Evolutionary conservation across 1,140 invertebrate species (phyloP).

Genomic region (Trichoplusia ni): DNA sequence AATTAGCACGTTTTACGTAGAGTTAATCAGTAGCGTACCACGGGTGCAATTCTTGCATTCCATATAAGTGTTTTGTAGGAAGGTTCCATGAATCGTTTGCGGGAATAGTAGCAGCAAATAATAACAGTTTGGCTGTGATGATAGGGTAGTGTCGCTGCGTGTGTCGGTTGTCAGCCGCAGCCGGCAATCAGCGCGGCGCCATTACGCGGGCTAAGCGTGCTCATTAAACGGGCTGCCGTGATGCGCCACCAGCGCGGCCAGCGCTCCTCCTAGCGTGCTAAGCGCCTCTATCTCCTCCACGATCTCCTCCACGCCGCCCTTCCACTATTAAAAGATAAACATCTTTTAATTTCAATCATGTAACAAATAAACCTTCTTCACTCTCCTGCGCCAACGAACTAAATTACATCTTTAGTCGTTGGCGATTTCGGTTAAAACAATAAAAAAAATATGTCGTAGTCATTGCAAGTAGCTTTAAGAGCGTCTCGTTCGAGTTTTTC

Average conservation of each 20-base stretch:
- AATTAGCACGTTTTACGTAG: background rate
- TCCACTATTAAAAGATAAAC: slow-evolving; percentile 40
- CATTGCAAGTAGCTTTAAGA: too few relatives aligned
- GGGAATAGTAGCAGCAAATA: slow-evolving; percentile 42
- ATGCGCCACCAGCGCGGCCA: slow-evolving; percentile 19
- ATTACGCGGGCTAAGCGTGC: slow-evolving; percentile 59
- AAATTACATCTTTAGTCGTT: background rate
- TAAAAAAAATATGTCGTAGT: too few relatives aligned
- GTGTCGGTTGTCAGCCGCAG: slow-evolving; percentile 40
- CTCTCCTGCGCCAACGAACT: background rate
- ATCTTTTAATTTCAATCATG: slow-evolving; percentile 44
- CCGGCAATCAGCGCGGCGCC: slow-evolving; percentile 53
- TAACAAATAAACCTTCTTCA: background rate
- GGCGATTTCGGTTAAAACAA: too few relatives aligned
- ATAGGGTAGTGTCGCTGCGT: slow-evolving; percentile 45
- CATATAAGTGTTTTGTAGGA: background rate
- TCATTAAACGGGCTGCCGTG: slow-evolving; percentile 48
- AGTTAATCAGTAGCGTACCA: background rate
- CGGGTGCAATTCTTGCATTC: background rate
- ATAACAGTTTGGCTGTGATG: slow-evolving; percentile 43
- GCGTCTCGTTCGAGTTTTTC: too few relatives aligned
- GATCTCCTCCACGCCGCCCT: slow-evolving; percentile 10
- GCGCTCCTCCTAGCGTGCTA: background rate
- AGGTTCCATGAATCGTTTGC: slow-evolving; percentile 39
- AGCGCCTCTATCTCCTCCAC: slow-evolving; percentile 9